A percentile compares a stretch with the other conserved stretches of the same genome.
Conservation (phyloP, 2,888 invertebrate species). For the Drosophila leonis region DNA sequence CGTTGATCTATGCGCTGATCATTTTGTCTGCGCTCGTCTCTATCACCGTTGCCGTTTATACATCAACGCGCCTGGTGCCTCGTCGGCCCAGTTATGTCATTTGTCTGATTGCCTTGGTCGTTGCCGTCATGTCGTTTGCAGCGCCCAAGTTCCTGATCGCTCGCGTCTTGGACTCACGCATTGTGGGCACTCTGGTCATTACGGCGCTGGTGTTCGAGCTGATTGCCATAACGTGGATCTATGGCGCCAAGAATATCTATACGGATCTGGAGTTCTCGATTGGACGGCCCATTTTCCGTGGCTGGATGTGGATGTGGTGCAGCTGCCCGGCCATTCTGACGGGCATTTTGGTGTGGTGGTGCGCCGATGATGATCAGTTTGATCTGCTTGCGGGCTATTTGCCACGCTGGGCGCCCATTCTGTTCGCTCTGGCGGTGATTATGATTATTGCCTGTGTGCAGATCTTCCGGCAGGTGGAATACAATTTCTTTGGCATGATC, state of each 20-base stretch:
- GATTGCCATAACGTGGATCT: constrained; percentile 85
- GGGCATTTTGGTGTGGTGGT: constrained; percentile 85
- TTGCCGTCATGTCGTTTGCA: constrained; percentile 82
- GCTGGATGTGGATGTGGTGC: constrained; percentile 85
- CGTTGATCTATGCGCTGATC: constrained; percentile 81
- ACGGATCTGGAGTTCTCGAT: constrained; percentile 85
- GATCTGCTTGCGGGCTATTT: constrained; percentile 81
- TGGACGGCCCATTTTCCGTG: constrained; percentile 84
- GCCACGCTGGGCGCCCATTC: constrained; percentile 85
- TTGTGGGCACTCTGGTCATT: constrained; percentile 84
- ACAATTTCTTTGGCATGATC: constrained; percentile 86
- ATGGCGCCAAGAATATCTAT: constrained; percentile 85
- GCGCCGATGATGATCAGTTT: constrained; percentile 83
- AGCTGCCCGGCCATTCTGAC: constrained; percentile 84
- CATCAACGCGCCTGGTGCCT: constrained; percentile 83
- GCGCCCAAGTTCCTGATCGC: constrained; percentile 83
- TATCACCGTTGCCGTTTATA: constrained; percentile 83
- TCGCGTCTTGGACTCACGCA: constrained; percentile 83
- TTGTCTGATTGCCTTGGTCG: constrained; percentile 83
- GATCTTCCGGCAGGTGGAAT: constrained; percentile 85
- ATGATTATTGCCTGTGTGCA: constrained; percentile 84
- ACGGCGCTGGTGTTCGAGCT: constrained; percentile 84
- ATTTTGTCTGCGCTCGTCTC: constrained; percentile 83
- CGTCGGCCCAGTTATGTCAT: constrained; percentile 85
- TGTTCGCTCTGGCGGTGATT: constrained; percentile 82